These are phyloP conservation scores for Ceratina australensis DNA, from an alignment of 1,140 invertebrate species.

Conservation along the genomic window DNA sequence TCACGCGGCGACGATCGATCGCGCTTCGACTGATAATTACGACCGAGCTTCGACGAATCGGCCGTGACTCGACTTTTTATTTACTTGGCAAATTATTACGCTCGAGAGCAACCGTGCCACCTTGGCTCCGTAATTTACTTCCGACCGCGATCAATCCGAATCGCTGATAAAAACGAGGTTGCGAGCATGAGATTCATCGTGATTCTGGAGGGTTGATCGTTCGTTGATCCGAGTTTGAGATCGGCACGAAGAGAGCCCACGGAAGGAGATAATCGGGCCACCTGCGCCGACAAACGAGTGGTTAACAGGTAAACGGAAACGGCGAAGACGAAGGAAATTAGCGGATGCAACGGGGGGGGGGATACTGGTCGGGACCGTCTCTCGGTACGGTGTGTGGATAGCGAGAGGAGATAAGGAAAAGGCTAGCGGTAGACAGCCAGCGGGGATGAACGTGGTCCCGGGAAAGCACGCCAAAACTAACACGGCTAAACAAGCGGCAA, in stretches of 20 bases:
- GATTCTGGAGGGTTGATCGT: not conserved
- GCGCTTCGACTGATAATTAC: too few species aligned
- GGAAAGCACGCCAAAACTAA: slow-evolving; percentile 56
- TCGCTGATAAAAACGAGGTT: too few species aligned
- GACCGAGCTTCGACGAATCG: too few species aligned
- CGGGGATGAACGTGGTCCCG: slow-evolving; percentile 20
- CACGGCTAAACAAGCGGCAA: slow-evolving; percentile 60
- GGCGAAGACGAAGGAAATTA: not conserved
- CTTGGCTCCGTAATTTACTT: too few species aligned
- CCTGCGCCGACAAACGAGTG: not conserved
- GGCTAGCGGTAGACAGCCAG: slow-evolving; percentile 42
- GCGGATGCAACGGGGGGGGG: not conserved
- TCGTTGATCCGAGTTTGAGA: too few species aligned
- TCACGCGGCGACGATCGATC: too few species aligned
- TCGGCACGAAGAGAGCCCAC: not conserved
- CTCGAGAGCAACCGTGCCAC: too few species aligned
- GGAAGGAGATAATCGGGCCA: not conserved
- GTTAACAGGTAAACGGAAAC: not conserved
- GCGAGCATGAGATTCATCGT: too few species aligned
- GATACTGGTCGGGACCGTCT: too few species aligned
- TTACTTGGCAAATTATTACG: too few species aligned
- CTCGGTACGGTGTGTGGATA: slow-evolving; percentile 20
- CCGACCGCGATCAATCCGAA: too few species aligned
- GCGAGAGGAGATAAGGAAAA: slow-evolving; percentile 50
- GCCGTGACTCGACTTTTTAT: too few species aligned